Conservation (phyloP, 2,888 invertebrate species). For the Cheilosia impressa region DNA sequence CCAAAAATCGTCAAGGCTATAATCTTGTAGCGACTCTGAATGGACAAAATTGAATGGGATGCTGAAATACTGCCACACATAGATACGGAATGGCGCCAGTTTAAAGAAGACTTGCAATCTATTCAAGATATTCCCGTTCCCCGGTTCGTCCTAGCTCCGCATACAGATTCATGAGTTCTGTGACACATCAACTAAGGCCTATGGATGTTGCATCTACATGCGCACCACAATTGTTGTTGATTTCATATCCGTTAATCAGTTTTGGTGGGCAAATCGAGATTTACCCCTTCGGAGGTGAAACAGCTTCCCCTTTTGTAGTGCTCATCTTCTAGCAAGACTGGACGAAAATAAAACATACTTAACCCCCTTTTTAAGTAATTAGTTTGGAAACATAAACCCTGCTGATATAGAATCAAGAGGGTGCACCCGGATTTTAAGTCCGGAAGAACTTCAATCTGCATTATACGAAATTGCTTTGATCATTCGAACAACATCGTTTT, state of each 20-base stretch:
- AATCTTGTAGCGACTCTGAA: constrained; percentile 62
- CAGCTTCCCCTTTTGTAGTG: constrained; percentile 63
- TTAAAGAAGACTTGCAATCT: constrained; percentile 10
- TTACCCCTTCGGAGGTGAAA: constrained; percentile 54
- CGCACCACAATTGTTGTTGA: constrained; percentile 22
- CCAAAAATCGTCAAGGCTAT: constrained; percentile 60
- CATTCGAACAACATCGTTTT: neutral
- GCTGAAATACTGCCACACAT: constrained; percentile 30
- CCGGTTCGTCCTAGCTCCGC: constrained; percentile 8
- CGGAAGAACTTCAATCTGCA: constrained; percentile 7
- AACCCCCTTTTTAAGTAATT: neutral
- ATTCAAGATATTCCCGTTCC: constrained; percentile 12
- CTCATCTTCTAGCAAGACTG: constrained; percentile 56
- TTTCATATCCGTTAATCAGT: constrained; percentile 31
- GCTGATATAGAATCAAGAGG: neutral
- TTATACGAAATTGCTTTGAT: constrained; percentile 5
- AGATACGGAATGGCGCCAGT: constrained; percentile 14
- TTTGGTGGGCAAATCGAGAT: constrained; percentile 58
- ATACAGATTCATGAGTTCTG: constrained; percentile 37
- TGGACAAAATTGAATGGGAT: constrained; percentile 52
- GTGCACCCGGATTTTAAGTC: neutral
- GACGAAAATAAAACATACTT: constrained; percentile 26
- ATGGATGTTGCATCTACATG: constrained; percentile 59
- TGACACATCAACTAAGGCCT: constrained; percentile 52
- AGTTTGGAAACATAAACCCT: neutral